phyloP scores from a whole-genome alignment of 2,797 vertebrate genomes.

The Otus scops region DNA sequence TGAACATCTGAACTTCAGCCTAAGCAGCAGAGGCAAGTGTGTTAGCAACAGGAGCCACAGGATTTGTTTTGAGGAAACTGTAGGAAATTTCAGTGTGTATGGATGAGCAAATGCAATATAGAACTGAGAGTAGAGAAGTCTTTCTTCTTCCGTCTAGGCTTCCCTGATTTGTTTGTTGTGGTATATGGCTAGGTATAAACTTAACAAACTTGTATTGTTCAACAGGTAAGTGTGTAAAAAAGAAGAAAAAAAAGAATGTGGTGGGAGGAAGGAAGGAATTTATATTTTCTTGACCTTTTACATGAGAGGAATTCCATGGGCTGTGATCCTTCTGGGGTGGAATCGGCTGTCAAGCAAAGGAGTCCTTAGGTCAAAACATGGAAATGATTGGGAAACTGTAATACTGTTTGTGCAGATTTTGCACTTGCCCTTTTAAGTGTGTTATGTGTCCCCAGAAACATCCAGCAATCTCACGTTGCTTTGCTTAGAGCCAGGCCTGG shows the following conservation, averaged over 20 bases:
- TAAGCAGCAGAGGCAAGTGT: not conserved
- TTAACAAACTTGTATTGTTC: not conserved
- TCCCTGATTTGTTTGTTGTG: not conserved
- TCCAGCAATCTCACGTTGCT: not conserved
- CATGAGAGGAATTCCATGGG: not conserved
- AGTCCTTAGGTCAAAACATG: not conserved
- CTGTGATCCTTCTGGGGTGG: not conserved
- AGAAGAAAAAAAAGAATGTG: accelerated
- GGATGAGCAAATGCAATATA: not conserved
- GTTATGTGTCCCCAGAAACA: not conserved
- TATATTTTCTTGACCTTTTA: not conserved
- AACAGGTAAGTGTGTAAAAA: not conserved
- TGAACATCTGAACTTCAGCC: not conserved
- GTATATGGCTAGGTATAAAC: not conserved
- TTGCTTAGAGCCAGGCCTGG: not conserved
- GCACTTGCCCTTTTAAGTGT: not conserved
- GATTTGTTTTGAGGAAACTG: not conserved
- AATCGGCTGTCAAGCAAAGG: not conserved
- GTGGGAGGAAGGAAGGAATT: not conserved
- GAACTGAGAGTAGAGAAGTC: not conserved
- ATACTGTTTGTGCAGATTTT: not conserved
- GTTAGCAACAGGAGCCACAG: not conserved
- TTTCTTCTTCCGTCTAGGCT: not conserved
- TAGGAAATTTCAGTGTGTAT: not conserved
- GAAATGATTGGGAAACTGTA: not conserved